Conservation (phyloP, 2,797 vertebrate species). For the Poecilia velifera region DNA sequence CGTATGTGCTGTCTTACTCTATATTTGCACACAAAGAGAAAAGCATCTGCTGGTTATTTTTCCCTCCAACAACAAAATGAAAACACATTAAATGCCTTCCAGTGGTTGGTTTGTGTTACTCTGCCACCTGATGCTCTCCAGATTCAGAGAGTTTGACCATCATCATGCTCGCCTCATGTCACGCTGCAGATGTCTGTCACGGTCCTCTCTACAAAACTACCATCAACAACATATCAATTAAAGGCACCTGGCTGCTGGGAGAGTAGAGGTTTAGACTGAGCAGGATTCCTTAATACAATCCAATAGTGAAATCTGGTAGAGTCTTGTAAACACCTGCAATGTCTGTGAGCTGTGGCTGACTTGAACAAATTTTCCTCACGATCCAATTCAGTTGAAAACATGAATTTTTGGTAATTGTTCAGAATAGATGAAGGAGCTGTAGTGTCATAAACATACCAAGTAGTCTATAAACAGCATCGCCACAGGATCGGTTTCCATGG, state of each 20-base stretch:
- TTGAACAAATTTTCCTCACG: background rate
- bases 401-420: background rate
- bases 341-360: background rate
- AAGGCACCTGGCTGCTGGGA: slow-evolving; percentile 29
- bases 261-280: slow-evolving; percentile 10
- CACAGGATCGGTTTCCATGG: slow-evolving; percentile 14
- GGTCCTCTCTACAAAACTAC: slow-evolving; percentile 31
- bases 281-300: slow-evolving; percentile 35
- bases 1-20: slow-evolving; percentile 15
- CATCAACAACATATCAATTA: slow-evolving; percentile 42
- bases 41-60: background rate
- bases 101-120: slow-evolving; percentile 9
- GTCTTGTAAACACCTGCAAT: slow-evolving; percentile 1
- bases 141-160: slow-evolving; percentile 26
- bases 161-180: slow-evolving; percentile 30
- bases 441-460: background rate
- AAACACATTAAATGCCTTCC: slow-evolving; percentile 14
- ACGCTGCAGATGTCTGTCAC: slow-evolving; percentile 14
- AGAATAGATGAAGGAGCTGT: background rate
- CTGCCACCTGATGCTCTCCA: slow-evolving; percentile 1
- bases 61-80: background rate
- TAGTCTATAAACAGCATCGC: slow-evolving; percentile 6
- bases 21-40: slow-evolving; percentile 30
- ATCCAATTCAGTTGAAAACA: background rate
- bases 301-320: background rate